phyloP scores from a whole-genome alignment of 2,113 vertebrate species.

The Larimichthys polyactis region DNA sequence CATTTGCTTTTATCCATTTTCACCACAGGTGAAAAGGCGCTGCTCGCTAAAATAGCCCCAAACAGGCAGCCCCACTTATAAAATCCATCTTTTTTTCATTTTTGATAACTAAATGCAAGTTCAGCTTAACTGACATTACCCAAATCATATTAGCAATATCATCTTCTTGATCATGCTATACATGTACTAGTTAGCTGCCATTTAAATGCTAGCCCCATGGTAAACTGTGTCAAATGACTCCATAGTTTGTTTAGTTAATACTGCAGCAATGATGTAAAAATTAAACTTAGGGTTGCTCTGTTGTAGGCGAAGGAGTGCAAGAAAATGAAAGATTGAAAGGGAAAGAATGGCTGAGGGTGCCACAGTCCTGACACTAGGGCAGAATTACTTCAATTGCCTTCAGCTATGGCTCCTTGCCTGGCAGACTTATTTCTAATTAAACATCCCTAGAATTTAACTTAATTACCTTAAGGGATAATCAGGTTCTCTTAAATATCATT shows the following conservation, averaged over 20 bases:
- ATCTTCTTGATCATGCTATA: background rate
- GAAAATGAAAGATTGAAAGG: constrained; percentile 39
- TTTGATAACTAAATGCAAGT: background rate
- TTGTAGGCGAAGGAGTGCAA: constrained; percentile 32
- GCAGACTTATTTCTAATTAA: constrained; percentile 83
- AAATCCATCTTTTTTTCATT: background rate
- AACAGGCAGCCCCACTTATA: background rate
- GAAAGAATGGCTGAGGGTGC: constrained; percentile 29
- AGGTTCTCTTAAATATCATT: constrained; percentile 81
- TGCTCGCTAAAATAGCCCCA: constrained; percentile 3
- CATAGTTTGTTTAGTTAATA: background rate
- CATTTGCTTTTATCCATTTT: constrained; percentile 36
- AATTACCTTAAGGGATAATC: constrained; percentile 80
- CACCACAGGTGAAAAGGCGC: constrained; percentile 22
- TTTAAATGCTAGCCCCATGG: background rate
- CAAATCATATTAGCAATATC: background rate
- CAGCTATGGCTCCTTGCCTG: constrained; percentile 60
- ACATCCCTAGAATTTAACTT: constrained; percentile 74
- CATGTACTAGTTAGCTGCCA: background rate
- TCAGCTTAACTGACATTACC: background rate
- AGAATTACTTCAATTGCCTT: constrained; percentile 68
- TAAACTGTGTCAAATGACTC: background rate
- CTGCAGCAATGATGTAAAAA: background rate
- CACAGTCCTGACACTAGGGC: constrained; percentile 30
- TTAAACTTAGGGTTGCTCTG: constrained; percentile 27